Base-by-base conservation (phyloP, 2,113 vertebrate genomes). In the Halichoerus grypus region DNA sequence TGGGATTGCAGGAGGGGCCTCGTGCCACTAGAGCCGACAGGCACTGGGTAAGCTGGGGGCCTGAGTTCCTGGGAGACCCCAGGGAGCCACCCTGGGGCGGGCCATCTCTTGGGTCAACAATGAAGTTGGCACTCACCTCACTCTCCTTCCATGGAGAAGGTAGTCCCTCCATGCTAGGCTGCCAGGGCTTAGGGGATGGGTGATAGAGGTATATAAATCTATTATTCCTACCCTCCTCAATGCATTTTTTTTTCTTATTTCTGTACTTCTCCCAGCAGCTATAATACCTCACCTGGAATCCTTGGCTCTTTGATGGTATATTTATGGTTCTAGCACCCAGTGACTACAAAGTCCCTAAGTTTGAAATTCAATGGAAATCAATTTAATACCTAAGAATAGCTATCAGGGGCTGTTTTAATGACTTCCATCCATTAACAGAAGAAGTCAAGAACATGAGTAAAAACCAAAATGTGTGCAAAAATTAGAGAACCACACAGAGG, bases 291-390 rank as follows among this genome's bases (percentile, higher is more conserved):
- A 39, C 19, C 72, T 95, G 82, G 57, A 61, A 71, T 49, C 33
- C 24, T 51, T 51, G 33, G 5, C 42, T 87, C 88, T 80, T 51
- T 28, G 49, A 55, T 67, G 57, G 36, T 67, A 67, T 84, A n/a
- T 55, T n/a, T 42, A 19, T 36, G 49, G 59, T 67, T 92, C 14
- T 89, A 12, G 5, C 59, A 86, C 16, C 19, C 39, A 72, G 24
- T 72, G 33, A 55, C 83, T 85, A 69, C 31, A 85, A 80, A 83
- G 24, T 94, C 8, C 42, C 14, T 65, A 46, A 80, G 42, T 3
- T 65, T 86, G 65, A 89, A 95, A 94, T 94, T 91, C 42, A 95
- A 69, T 8, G 76, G 51, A 93, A 95, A 94, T 93, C 86, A 89
- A 81, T 69, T 55, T 72, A 86, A 80, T 12, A 86, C n/a, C 15